These are phyloP conservation scores for Lophochroa leadbeateri DNA, from an alignment of 2,113 vertebrate species.

Conservation along the genomic window DNA sequence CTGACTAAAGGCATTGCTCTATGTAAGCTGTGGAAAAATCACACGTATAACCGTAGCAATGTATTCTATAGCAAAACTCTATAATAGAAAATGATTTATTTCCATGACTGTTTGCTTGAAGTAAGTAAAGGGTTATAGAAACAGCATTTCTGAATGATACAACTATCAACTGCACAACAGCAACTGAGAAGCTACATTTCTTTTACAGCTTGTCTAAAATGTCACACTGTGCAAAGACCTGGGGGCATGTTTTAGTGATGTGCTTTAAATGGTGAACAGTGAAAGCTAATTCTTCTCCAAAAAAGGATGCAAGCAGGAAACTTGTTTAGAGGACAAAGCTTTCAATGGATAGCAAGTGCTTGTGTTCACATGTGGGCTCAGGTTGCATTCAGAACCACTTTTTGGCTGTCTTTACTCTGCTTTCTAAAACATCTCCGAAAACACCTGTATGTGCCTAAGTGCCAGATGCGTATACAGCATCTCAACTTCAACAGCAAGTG, in stretches of 20 bases:
- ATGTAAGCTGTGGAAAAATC: neutral
- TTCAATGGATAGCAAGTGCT: neutral
- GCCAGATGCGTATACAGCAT: neutral
- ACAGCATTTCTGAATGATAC: neutral
- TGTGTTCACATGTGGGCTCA: neutral
- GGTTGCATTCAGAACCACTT: neutral
- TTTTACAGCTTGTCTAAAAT: conserved; percentile 39
- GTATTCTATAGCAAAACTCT: neutral
- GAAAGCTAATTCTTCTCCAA: conserved; percentile 30
- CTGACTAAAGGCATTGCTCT: neutral
- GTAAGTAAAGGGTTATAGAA: neutral
- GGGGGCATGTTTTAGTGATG: conserved; percentile 17
- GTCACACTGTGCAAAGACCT: neutral
- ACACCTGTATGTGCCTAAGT: neutral
- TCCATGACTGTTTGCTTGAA: neutral
- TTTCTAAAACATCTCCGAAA: neutral
- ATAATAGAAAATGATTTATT: neutral
- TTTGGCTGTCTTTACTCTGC: neutral
- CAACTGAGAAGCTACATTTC: conserved; percentile 8
- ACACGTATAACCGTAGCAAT: neutral
- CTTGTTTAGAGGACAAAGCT: conserved; percentile 12
- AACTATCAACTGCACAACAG: neutral
- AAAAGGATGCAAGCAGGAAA: conserved; percentile 20
- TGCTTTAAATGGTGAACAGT: neutral
- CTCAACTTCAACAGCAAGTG: neutral